Evolutionary conservation across 92 coral and sea anemone genomes (phyloP), one percentile per base, ranked within the genome.

Genomic region (Epizoanthus ramosus): DNA sequence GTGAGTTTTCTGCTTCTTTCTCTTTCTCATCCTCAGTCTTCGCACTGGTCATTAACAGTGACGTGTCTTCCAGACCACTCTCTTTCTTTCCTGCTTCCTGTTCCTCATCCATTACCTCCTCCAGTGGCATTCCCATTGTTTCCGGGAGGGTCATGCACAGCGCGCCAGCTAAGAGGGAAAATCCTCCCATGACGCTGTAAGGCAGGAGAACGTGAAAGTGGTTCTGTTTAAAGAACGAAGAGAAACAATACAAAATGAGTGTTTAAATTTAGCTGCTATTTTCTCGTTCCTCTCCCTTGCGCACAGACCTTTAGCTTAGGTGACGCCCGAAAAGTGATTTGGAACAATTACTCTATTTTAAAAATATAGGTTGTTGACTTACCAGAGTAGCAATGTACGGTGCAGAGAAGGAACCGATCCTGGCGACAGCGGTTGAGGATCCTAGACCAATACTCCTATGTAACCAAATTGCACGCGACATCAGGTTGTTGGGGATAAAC

Each of bases 81-180:
- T 54, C 80, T 6, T 56, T 64, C 13, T 74, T 53, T 6, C 58
- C 65, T 25, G 22, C 65, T 10, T 53, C 80, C 41, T 18, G 7
- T 15, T 57, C 80, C 39, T 72, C 76, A 0, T 12, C 19, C 65
- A 74, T 24, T 24, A 74, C 80, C 58, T 74, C 80, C 66, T 28
- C 66, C 33, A 74, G 65, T 7, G 80, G 80, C 58, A 74, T 5
- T 24, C 28, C 17, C 33, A 22, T 74, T 28, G 80, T 74, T 45
- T 74, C 80, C 1, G 80, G 80, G 28, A 74, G 80, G 15, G 80
- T 74, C 66, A 74, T 31, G 80, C 80, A 74, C 66, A 74, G n/a
- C 3, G 64, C 80, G 28, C 64, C 80, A 1, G 80, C 80, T 53
- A 74, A 1, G 37, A 54, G 28, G 33, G 80, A 56, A 57, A 19